phyloP scores from a whole-genome alignment of 64 coral and sea anemone species.

The Trachythela sp. region DNA sequence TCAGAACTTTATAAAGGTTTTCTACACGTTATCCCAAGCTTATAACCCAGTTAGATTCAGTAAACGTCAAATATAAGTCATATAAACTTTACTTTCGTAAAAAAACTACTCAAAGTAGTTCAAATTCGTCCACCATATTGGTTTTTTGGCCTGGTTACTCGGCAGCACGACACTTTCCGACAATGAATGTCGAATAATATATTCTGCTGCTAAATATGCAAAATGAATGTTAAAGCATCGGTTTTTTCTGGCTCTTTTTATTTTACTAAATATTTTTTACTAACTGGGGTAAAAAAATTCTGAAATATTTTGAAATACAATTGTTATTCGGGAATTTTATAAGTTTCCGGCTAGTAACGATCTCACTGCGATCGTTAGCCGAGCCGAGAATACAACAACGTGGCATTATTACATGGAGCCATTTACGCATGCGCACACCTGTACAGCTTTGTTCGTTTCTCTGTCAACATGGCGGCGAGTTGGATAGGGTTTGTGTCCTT shows the following conservation, averaged over 20 bases:
- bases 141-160: not conserved
- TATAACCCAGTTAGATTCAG: not conserved
- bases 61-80: not conserved
- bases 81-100: not conserved
- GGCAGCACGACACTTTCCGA: not conserved
- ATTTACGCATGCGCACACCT: not conserved
- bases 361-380: not conserved
- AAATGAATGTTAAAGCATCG: not conserved
- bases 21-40: not conserved
- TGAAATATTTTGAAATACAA: not conserved
- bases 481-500: not conserved
- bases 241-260: not conserved
- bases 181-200: not conserved
- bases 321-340: not conserved
- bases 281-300: not conserved
- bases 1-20: not conserved
- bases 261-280: not conserved
- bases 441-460: not conserved
- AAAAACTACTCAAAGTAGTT: not conserved
- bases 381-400: not conserved
- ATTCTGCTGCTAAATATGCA: not conserved
- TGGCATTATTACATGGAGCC: not conserved
- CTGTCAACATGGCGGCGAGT: constrained; percentile 17
- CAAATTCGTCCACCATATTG: not conserved
- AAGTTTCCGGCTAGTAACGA: not conserved